Base-by-base conservation (phyloP, 2,113 vertebrate species). In the Glaucidium brasilianum region DNA sequence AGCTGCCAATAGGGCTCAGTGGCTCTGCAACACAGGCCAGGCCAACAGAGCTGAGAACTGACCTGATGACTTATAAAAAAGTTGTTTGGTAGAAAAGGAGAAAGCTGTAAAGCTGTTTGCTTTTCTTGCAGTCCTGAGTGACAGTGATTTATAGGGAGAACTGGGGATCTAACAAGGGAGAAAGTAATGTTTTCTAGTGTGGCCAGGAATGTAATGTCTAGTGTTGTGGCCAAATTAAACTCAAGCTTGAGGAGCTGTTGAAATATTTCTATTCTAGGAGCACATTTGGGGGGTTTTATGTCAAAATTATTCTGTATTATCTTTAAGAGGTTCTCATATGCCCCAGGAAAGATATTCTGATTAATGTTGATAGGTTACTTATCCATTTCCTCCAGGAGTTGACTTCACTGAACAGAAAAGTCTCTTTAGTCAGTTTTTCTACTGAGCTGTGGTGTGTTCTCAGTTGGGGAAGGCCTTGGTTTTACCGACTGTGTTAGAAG, bases 321-420 rank as follows among this genome's bases (percentile, higher is more conserved):
- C 13, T 72, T 32, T 35, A 63, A 15, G 26, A 72, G 32, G 12
- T 29, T 69, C 21, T 45, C 15, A 10, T 32, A 16, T 27, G 50
- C 25, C 27, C 6, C 21, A 67, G 73, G 50, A 43, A 66, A 92
- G 3, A 27, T 92, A 10, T 92, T 47, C 41, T 66, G 64, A 76
- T 72, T 20, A 14, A 16, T 0, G 0, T 18, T 4, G 4, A 18
- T 30, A 43, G 20, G 22, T 43, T 56, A 15, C 15, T 92, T 68
- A 39, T 72, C 47, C 10, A 0, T 83, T 75, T 94, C 37, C 53
- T 63, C 17, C 26, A 7, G 21, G 12, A 55, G 11, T 0, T 67
- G 56, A 45, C 37, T 64, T 67, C 71, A 8, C 29, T 34, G 74
- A 41, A 13, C 37, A 88, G 74, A 75, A 35, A 72, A 87, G 52